Conservation (phyloP, 2,888 invertebrate species). For the Nineta flava region DNA sequence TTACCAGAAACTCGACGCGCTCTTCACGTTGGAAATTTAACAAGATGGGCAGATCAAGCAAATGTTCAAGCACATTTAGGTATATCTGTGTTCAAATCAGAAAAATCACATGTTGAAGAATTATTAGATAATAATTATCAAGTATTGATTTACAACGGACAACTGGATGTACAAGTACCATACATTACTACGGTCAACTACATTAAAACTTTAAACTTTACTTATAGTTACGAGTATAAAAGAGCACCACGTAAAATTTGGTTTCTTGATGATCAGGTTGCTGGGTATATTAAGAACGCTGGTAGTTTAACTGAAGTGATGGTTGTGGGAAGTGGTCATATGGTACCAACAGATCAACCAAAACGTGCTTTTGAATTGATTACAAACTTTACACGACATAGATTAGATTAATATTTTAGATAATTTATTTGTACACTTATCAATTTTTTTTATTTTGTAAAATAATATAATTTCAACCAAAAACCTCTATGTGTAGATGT, state of each 20-base stretch:
- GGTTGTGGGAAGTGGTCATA: slow-evolving; percentile 66
- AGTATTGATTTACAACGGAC: slow-evolving; percentile 79
- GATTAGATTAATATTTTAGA: too few species aligned
- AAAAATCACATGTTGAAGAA: slow-evolving; percentile 54
- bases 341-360: slow-evolving; percentile 68
- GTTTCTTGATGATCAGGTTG: slow-evolving; percentile 49
- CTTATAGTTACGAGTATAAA: slow-evolving; percentile 45
- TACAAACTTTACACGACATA: slow-evolving; percentile 37
- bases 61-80: slow-evolving; percentile 55
- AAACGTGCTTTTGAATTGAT: slow-evolving; percentile 61
- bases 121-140: slow-evolving; percentile 46
- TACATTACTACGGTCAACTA: slow-evolving; percentile 73
- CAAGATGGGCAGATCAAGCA: slow-evolving; percentile 43
- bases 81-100: slow-evolving; percentile 66
- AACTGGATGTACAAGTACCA: slow-evolving; percentile 80
- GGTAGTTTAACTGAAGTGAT: slow-evolving; percentile 57
- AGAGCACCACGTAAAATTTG: slow-evolving; percentile 49
- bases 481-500: too few species aligned
- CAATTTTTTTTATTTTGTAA: too few species aligned
- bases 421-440: too few species aligned
- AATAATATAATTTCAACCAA: too few species aligned
- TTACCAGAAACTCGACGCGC: slow-evolving; percentile 43
- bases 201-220: slow-evolving; percentile 53
- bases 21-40: slow-evolving; percentile 70
- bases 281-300: slow-evolving; percentile 58